Conservation (phyloP, 2,888 invertebrate species). For the Sesia bembeciformis region DNA sequence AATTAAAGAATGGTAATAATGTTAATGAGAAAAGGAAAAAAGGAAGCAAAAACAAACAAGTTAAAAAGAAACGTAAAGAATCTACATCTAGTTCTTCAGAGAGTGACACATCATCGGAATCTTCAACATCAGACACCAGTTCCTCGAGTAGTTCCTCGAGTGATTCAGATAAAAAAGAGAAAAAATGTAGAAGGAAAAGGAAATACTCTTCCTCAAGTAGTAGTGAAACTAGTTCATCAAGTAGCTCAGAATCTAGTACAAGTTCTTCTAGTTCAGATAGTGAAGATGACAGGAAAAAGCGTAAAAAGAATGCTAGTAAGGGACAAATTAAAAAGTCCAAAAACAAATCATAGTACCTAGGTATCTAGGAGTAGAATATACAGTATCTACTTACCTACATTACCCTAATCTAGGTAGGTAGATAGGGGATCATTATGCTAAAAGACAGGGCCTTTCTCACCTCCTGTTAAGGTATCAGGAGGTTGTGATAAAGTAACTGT, state of each 20-base stretch:
- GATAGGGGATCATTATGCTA: too few relatives aligned
- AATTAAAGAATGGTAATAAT: conserved; percentile 9
- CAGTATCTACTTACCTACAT: too few relatives aligned
- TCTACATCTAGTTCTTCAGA: conserved; percentile 48
- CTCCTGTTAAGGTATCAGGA: too few relatives aligned
- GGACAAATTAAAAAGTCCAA: conserved; percentile 26
- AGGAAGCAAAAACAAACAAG: conserved; percentile 9
- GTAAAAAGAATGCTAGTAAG: conserved; percentile 16
- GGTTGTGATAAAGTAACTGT: too few relatives aligned
- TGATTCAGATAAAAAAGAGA: conserved; percentile 39
- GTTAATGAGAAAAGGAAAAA: conserved; percentile 10
- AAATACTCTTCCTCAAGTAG: conserved; percentile 49
- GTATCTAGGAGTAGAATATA: too few relatives aligned
- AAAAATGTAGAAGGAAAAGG: conserved; percentile 29
- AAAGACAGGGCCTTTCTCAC: too few relatives aligned
- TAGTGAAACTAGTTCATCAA: conserved; percentile 41
- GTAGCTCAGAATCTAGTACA: conserved; percentile 37
- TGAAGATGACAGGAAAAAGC: conserved; percentile 26
- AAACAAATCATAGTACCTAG: conserved; percentile 24
- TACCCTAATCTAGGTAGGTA: too few relatives aligned
- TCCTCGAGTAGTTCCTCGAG: conserved; percentile 33
- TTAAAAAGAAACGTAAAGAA: conserved; percentile 35
- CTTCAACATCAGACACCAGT: conserved; percentile 47
- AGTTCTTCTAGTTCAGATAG: conserved; percentile 51
- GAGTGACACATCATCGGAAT: conserved; percentile 43